A percentile compares a stretch with the other conserved stretches of the same genome.
Conservation (phyloP, 2,113 vertebrate species). For the Ornithorhynchus anatinus region DNA sequence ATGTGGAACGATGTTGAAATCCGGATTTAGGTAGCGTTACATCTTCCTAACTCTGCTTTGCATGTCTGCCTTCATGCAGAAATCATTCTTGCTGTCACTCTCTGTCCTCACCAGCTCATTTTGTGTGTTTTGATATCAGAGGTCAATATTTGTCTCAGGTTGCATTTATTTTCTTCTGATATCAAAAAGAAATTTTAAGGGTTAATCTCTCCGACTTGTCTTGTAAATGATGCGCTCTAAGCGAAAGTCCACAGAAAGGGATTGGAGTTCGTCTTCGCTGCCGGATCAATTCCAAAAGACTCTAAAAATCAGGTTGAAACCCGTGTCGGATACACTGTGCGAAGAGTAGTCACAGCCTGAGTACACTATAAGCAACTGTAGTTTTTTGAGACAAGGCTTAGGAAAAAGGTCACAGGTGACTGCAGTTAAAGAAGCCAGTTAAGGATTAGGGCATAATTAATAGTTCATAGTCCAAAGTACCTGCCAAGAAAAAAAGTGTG, state of each 20-base stretch:
- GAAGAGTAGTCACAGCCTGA: neutral
- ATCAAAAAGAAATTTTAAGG: neutral
- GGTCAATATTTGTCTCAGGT: neutral
- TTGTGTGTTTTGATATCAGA: neutral
- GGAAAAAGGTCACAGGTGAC: too few species aligned
- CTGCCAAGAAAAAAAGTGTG: too few species aligned
- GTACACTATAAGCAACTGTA: neutral
- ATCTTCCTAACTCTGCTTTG: too few species aligned
- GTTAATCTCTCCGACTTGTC: neutral
- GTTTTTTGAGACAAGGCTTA: neutral
- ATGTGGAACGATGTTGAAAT: too few species aligned
- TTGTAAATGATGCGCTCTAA: neutral
- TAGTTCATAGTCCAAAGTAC: too few species aligned
- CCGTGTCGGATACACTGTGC: neutral
- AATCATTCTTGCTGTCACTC: neutral
- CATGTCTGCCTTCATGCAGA: too few species aligned
- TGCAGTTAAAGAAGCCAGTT: too few species aligned
- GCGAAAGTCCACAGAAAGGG: neutral
- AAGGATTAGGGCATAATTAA: too few species aligned
- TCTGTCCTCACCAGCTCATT: neutral
- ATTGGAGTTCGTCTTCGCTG: too few species aligned
- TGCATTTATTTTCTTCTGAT: fast-evolving
- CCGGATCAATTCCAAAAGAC: neutral
- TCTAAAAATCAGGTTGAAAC: neutral
- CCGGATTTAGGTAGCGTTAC: too few species aligned